A percentile compares a stretch with the other conserved stretches of the same genome.
phyloP scores from a whole-genome alignment of 2,888 invertebrate species.

The Magallana nippona region DNA sequence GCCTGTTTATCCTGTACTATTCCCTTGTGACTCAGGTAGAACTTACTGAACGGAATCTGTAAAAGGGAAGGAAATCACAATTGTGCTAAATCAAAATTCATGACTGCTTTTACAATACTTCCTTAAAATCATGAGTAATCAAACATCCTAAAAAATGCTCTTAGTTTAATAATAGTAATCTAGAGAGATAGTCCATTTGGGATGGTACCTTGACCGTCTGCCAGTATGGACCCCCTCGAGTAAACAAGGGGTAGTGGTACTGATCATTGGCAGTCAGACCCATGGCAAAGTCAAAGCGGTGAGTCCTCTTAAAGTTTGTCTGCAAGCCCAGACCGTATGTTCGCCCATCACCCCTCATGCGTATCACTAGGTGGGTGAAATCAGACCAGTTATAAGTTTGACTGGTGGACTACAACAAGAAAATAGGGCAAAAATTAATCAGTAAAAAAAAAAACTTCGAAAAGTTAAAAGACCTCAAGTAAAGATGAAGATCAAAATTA shows the following conservation, averaged over 20 bases:
- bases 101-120: not conserved
- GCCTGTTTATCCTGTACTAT: slow-evolving; percentile 90
- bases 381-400: slow-evolving; percentile 86
- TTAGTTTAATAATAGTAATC: not conserved
- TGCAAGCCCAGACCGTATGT: slow-evolving; percentile 90
- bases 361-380: slow-evolving; percentile 89
- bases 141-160: too few species aligned
- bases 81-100: not conserved
- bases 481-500: too few species aligned
- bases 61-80: not conserved
- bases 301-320: slow-evolving; percentile 54
- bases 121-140: too few species aligned
- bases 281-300: slow-evolving; percentile 86
- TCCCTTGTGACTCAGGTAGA: slow-evolving; percentile 90
- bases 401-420: not conserved
- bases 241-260: slow-evolving; percentile 91
- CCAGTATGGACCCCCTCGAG: slow-evolving; percentile 99
- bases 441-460: too few species aligned
- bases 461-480: too few species aligned
- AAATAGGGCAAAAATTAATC: not conserved
- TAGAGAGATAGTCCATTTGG: not conserved
- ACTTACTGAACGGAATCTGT: slow-evolving; percentile 96
- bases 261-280: slow-evolving; percentile 95
- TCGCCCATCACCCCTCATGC: slow-evolving; percentile 95
- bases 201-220: slow-evolving; percentile 88